Percentiles rank a stretch among this genome's conserved stretches.
phyloP scores from a whole-genome alignment of 1,140 invertebrate species.

The Lepidostoma basale region DNA sequence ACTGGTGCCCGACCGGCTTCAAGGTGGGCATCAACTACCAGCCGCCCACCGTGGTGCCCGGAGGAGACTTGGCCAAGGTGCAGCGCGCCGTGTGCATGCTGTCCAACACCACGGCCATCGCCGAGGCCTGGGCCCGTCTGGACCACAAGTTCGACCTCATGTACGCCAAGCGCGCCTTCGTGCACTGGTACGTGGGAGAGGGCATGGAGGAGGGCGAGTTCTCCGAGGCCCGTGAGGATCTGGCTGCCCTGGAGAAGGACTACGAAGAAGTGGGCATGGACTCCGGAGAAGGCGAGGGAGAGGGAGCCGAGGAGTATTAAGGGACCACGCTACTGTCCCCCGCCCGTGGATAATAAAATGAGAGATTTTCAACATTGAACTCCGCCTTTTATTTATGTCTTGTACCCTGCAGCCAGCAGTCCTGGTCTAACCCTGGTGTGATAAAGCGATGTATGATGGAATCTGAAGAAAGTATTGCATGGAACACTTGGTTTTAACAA shows the following conservation, averaged over 20 bases:
- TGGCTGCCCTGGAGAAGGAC: constrained; percentile 83
- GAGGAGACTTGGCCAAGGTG: constrained; percentile 78
- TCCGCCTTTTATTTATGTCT: too few relatives aligned
- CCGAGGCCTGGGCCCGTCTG: constrained; percentile 77
- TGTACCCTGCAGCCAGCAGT: too few relatives aligned
- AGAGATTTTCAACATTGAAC: too few relatives aligned
- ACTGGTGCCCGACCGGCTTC: constrained; percentile 91
- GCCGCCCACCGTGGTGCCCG: constrained; percentile 81
- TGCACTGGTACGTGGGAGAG: constrained; percentile 87
- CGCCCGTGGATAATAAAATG: too few relatives aligned
- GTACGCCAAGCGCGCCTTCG: constrained; percentile 85
- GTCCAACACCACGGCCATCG: constrained; percentile 83
- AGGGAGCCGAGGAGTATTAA: constrained; percentile 75
- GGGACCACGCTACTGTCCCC: too few relatives aligned
- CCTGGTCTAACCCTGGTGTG: too few relatives aligned
- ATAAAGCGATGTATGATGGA: too few relatives aligned
- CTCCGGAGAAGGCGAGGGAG: constrained; percentile 73
- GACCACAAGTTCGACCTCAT: constrained; percentile 85
- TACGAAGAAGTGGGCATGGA: constrained; percentile 83
- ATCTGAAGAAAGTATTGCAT: too few relatives aligned
- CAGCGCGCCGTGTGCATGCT: constrained; percentile 78
- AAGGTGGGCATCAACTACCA: constrained; percentile 84
- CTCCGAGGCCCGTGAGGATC: constrained; percentile 84
- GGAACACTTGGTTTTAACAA: too few relatives aligned
- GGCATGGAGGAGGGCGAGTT: constrained; percentile 89